phyloP scores from a whole-genome alignment of 2,113 vertebrate species.

The Nothocercus julius region DNA sequence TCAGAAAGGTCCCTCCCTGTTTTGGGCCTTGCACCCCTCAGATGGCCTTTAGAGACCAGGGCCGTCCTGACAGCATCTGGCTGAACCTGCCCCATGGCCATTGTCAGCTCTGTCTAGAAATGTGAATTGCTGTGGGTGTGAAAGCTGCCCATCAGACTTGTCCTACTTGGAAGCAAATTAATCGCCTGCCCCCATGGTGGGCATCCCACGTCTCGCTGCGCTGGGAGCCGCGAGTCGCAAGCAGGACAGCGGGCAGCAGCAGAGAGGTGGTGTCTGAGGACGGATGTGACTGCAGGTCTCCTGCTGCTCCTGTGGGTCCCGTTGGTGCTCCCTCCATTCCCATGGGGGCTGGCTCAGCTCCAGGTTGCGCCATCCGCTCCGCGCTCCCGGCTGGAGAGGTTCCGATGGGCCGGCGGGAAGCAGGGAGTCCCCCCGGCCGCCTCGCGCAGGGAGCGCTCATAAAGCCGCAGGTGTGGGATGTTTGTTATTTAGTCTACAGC shows the following conservation, averaged over 20 bases:
- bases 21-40: neutral
- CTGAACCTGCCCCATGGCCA: neutral
- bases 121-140: neutral
- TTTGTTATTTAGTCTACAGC: slow-evolving; percentile 88
- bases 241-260: too few relatives aligned
- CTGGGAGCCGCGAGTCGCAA: neutral
- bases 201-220: neutral
- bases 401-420: slow-evolving; percentile 15
- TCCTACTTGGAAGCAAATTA: neutral
- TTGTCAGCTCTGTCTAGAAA: neutral
- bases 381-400: slow-evolving; percentile 37
- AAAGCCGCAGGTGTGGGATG: slow-evolving; percentile 87
- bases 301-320: neutral
- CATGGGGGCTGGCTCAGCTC: neutral
- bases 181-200: fast-evolving
- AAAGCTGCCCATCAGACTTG: neutral
- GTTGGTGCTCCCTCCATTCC: neutral
- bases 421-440: slow-evolving; percentile 50
- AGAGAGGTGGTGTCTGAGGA: neutral
- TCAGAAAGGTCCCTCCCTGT: neutral
- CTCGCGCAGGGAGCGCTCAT: slow-evolving; percentile 67
- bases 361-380: neutral
- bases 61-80: neutral
- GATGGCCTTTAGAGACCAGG: neutral
- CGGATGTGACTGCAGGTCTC: neutral